Conservation (phyloP, 2,888 invertebrate species). For the Caenorhabditis japonica region DNA sequence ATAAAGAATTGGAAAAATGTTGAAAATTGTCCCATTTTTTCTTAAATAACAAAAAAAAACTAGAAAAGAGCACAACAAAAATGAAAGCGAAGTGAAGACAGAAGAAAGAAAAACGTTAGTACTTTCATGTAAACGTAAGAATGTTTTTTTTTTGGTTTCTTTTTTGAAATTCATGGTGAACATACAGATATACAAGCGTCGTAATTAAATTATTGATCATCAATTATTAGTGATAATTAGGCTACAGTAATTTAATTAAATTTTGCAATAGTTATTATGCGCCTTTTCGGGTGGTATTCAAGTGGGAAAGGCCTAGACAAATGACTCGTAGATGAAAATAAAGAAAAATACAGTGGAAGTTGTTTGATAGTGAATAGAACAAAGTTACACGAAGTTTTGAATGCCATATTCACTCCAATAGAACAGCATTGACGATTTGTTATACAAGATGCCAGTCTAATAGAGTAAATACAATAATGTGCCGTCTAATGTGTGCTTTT, state of each 20-base stretch:
- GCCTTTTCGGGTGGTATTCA: conserved; percentile 6
- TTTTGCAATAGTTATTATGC: conserved; percentile 3
- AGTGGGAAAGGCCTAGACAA: conserved; percentile 18
- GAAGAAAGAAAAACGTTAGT: no score
- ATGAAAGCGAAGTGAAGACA: neutral
- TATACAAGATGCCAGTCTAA: no score
- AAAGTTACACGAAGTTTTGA: neutral
- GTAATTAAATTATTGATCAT: no score
- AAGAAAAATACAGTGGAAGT: neutral
- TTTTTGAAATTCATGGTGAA: conserved; percentile 6
- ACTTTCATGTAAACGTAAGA: no score
- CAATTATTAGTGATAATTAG: conserved; percentile 1
- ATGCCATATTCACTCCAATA: no score
- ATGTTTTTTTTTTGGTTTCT: no score
- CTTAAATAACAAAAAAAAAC: neutral
- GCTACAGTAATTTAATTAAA: neutral
- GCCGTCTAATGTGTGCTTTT: conserved; percentile 56
- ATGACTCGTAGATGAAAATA: conserved; percentile 11
- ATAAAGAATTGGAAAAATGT: no score
- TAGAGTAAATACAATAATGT: neutral
- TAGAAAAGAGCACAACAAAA: conserved; percentile 1
- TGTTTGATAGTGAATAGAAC: neutral
- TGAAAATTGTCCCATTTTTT: no score
- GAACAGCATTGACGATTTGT: no score
- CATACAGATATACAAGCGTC: neutral